phyloP scores from a whole-genome alignment of 2,797 vertebrate genomes.

The Peromyscus aztecus region DNA sequence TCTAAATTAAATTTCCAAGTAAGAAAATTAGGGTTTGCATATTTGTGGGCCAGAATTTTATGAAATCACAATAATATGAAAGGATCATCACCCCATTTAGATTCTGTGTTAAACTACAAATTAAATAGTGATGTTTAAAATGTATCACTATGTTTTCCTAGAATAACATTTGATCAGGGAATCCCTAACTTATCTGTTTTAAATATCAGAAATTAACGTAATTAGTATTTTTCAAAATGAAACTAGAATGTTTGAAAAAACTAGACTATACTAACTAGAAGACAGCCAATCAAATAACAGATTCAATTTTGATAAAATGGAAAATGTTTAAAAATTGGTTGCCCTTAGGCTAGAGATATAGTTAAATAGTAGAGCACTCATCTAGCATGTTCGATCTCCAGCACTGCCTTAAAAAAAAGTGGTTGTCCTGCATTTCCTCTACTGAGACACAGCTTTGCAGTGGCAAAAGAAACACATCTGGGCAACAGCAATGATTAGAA shows the following conservation, averaged over 20 bases:
- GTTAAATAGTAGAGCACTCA: background rate
- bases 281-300: conserved; percentile 32
- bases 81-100: conserved; percentile 52
- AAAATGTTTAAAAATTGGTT: conserved; percentile 54
- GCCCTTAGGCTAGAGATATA: background rate
- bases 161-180: background rate
- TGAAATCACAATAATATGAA: conserved; percentile 63
- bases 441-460: conserved; percentile 7
- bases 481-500: conserved; percentile 53
- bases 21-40: conserved; percentile 54
- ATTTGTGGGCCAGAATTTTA: conserved; percentile 60
- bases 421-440: background rate
- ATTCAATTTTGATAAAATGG: conserved; percentile 29
- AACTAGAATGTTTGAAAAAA: conserved; percentile 62
- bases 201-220: conserved; percentile 54
- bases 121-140: background rate
- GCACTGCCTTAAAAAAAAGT: background rate
- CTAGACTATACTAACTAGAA: conserved; percentile 3
- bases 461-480: conserved; percentile 48
- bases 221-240: conserved; percentile 48
- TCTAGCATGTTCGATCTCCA: background rate
- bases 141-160: conserved; percentile 43
- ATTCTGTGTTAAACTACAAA: conserved; percentile 58
- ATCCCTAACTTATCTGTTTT: conserved; percentile 51
- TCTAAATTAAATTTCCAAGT: conserved; percentile 61